Evolutionary conservation across 2,797 vertebrate genomes (phyloP).

Genomic region (Corythornis leucogaster): DNA sequence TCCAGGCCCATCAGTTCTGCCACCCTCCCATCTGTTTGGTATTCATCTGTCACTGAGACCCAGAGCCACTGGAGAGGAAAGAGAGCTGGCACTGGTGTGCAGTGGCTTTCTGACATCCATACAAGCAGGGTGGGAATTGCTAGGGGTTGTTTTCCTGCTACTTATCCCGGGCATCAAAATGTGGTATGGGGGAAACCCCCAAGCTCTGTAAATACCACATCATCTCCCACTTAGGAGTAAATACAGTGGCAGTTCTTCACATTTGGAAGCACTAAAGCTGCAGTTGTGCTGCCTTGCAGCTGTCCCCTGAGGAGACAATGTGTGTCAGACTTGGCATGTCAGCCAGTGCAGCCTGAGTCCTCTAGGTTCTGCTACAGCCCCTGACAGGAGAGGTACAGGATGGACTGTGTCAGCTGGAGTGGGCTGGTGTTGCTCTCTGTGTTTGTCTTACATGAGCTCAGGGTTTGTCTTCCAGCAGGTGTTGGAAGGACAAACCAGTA

Average conservation of each 20-base stretch:
- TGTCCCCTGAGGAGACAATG: not conserved
- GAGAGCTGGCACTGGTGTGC: not conserved
- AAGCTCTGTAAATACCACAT: not conserved
- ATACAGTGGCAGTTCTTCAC: not conserved
- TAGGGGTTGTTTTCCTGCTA: not conserved
- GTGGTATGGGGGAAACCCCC: not conserved
- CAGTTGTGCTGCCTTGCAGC: accelerated
- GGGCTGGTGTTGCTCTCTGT: not conserved
- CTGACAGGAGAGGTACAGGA: accelerated
- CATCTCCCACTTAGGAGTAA: not conserved
- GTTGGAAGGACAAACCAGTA: not conserved
- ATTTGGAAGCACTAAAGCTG: not conserved
- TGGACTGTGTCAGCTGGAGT: not conserved
- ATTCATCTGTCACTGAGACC: slow-evolving; percentile 29
- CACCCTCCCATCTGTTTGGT: slow-evolving; percentile 14
- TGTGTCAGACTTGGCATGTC: accelerated
- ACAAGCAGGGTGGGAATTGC: not conserved
- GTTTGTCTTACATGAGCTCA: not conserved
- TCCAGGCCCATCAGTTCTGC: slow-evolving; percentile 15
- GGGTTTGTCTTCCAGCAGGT: not conserved
- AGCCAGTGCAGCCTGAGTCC: not conserved
- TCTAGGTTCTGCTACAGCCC: not conserved
- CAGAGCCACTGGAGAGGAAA: not conserved
- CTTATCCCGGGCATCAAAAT: not conserved
- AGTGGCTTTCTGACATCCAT: not conserved